A percentile compares a stretch with the other conserved stretches of the same genome.
phyloP scores from a whole-genome alignment of 2,797 vertebrate species.

The Babyrousa celebensis region DNA sequence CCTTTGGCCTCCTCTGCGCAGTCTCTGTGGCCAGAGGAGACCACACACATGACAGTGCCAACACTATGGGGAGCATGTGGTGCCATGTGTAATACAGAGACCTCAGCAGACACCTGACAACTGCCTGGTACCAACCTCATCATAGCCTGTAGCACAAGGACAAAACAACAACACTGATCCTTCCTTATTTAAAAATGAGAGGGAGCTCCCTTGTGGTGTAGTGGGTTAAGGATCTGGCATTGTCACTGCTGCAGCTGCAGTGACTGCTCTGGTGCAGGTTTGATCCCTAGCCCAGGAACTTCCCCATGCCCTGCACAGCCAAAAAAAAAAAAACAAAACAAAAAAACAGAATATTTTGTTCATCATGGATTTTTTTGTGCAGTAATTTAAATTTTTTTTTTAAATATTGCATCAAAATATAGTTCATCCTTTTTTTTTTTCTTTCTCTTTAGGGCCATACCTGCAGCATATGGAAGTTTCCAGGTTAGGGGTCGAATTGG shows the following conservation, averaged over 20 bases:
- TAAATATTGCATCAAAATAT: background rate
- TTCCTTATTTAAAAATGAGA: conserved; percentile 13
- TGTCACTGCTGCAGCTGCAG: no score
- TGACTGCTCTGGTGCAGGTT: no score
- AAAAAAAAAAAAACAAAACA: no score
- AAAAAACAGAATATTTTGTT: background rate
- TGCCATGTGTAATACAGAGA: background rate
- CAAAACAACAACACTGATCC: background rate
- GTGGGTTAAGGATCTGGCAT: no score
- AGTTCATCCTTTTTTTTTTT: background rate
- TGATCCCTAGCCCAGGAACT: no score
- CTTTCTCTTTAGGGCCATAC: no score
- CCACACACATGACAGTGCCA: rapidly evolving
- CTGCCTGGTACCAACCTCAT: rapidly evolving
- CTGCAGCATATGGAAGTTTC: no score
- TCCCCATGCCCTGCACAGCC: no score
- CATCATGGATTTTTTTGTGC: background rate
- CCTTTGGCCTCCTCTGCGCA: background rate
- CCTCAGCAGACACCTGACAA: background rate
- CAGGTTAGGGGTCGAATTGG: no score
- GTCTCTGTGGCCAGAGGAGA: background rate
- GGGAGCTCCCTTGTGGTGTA: no score
- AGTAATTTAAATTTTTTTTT: background rate
- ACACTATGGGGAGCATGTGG: background rate
- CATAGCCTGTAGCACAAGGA: background rate